These are phyloP conservation scores for Antidorcas marsupialis DNA, from an alignment of 2,113 vertebrate species.

Conservation along the genomic window DNA sequence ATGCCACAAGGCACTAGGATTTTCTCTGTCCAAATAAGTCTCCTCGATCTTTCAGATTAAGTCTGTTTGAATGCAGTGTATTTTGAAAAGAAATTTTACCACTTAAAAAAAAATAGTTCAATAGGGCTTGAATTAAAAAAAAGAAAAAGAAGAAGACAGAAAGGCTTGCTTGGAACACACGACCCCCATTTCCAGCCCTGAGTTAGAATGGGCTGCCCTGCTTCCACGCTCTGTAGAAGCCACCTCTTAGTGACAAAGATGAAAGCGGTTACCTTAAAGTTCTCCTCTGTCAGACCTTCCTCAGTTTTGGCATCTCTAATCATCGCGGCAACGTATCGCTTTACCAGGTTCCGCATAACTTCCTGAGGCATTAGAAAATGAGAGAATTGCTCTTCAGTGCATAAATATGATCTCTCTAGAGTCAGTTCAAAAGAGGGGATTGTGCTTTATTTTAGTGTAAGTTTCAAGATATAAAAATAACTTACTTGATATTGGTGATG, in stretches of 20 bases:
- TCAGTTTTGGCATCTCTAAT: conserved; percentile 97
- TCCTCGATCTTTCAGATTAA: background rate
- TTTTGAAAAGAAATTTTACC: background rate
- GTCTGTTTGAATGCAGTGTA: background rate
- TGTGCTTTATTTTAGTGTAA: background rate
- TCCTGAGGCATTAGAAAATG: conserved; percentile 82
- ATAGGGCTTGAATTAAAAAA: background rate
- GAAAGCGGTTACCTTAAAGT: conserved; percentile 91
- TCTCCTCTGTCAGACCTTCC: conserved; percentile 95
- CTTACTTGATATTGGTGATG: conserved; percentile 96
- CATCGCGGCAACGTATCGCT: conserved; percentile 97
- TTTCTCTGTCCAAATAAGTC: background rate
- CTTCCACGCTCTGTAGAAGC: accelerated
- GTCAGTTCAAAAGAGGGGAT: background rate
- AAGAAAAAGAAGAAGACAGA: background rate
- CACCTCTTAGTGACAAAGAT: background rate
- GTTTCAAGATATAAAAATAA: background rate
- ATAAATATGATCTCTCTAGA: background rate
- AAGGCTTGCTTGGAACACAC: background rate
- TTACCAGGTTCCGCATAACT: conserved; percentile 94
- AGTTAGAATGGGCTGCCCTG: background rate
- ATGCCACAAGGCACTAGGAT: background rate
- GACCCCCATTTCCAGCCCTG: background rate
- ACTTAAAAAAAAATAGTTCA: background rate
- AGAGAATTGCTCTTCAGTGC: background rate